Base-by-base conservation (phyloP, 2,888 invertebrate species). In the Melanargia galathea region DNA sequence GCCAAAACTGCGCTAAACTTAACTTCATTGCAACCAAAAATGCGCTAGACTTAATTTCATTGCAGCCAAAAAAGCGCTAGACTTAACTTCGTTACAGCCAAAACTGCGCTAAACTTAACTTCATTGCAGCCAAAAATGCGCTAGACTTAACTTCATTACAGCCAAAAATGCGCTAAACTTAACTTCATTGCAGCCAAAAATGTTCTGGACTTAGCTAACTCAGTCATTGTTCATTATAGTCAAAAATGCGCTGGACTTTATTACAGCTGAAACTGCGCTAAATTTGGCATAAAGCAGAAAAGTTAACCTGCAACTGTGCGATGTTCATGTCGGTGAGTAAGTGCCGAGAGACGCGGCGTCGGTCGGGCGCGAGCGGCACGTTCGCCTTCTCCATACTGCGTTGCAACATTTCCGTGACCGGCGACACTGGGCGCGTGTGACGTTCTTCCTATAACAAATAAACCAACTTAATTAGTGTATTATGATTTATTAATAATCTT, bases 311-410 rank as follows among this genome's bases (percentile, higher is more conserved):
- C 65, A 98, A 90, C 88, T 98, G 98, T 40, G 97, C 96, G 66
- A 98, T 94, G 85, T 98, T 98, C 95, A 98, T 97, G 81, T 97
- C 97, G 24, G 97, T 96, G 73, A 98, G 93, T 74, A 97, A 93
- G 79, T 96, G 96, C 33, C 97, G 93, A 11, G 96, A 96, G 60
- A 98, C 93, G 68, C 97, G 94, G 70, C 97, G 94, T 74, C 96
- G 93, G 75, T 97, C 96, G 73, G 95, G 94, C 30, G 96, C 96
- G 75, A 97, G 95, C 68, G 95, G 95, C 63, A 97, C 95, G 67
- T 95, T 96, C 65, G 97, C 95, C 90, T 96, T 96, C 78, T 94
- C 93, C 79, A 97, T 92, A 75, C 96, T 96, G 74, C 93, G 93
- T 26, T 96, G 93, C 66, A 97, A 94, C 94, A 97, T 96, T 86